Evolutionary conservation across 2,797 vertebrate species (phyloP).

Genomic region (Lagocephalus sceleratus): DNA sequence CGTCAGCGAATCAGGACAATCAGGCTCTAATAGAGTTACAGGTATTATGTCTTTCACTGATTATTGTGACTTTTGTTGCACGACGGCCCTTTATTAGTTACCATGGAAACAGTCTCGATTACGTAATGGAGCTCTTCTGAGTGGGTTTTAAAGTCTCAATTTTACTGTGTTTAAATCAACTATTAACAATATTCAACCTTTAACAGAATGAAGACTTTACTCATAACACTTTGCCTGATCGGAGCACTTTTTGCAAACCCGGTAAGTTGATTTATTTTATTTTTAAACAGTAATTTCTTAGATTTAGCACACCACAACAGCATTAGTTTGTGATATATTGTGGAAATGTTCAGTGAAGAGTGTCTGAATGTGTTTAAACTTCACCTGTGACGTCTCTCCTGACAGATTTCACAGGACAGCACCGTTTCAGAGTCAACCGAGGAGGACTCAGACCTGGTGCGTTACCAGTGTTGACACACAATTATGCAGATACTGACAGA

Average conservation of each 20-base stretch:
- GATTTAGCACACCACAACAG: not conserved
- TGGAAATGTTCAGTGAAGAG: not conserved
- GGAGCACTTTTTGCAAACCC: constrained; percentile 68
- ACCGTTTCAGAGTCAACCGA: constrained; percentile 42
- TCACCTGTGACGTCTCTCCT: constrained; percentile 9
- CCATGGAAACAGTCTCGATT: not conserved
- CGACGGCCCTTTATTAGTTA: not conserved
- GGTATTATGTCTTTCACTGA: constrained; percentile 4
- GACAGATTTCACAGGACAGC: constrained; percentile 60
- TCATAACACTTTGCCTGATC: constrained; percentile 66
- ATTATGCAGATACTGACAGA: not conserved
- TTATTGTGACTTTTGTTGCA: not conserved
- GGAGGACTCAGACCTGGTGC: constrained; percentile 62
- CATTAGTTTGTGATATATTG: not conserved
- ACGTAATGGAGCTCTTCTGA: too few relatives aligned
- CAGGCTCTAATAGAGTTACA: not conserved
- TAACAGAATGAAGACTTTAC: constrained; percentile 69
- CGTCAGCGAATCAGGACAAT: constrained; percentile 16
- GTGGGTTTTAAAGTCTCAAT: too few relatives aligned
- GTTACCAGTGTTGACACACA: constrained; percentile 30
- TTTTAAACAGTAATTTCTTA: not conserved
- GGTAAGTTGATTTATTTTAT: constrained; percentile 58
- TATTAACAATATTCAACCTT: not conserved
- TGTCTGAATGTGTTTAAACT: not conserved
- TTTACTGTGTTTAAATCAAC: not conserved